Percentiles rank a stretch among this genome's conserved stretches.
Conservation (phyloP, 2,113 vertebrate genomes). For the Phrynosoma blainvillii region DNA sequence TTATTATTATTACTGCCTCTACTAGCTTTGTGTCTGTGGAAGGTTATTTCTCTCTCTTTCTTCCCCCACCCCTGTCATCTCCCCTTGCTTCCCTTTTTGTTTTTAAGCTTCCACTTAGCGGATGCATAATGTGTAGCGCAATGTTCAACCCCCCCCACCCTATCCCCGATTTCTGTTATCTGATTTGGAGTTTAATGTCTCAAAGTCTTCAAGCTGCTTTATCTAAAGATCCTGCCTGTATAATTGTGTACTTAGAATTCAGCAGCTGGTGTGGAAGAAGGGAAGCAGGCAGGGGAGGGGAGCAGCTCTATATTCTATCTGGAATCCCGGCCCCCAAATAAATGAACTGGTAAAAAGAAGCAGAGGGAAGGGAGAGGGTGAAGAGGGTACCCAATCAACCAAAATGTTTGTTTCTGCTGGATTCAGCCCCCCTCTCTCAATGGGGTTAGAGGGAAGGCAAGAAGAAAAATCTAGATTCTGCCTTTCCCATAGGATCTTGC, state of each 20-base stretch:
- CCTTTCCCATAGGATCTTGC: not conserved
- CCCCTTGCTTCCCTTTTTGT: conserved; percentile 11
- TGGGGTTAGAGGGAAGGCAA: no score
- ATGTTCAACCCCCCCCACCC: conserved; percentile 39
- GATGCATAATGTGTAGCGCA: conserved; percentile 60
- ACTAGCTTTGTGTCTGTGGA: conserved; percentile 61
- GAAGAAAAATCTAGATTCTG: no score
- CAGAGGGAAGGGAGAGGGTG: not conserved
- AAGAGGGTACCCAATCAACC: not conserved
- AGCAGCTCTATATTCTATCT: conserved; percentile 63
- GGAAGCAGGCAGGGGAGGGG: not conserved
- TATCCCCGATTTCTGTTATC: conserved; percentile 70
- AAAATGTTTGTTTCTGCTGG: not conserved
- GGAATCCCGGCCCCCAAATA: conserved; percentile 54
- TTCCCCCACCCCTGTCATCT: not conserved
- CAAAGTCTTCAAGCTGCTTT: conserved; percentile 76
- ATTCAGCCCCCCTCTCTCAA: no score
- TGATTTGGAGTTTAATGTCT: conserved; percentile 76
- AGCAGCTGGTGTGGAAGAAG: conserved; percentile 62
- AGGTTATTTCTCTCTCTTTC: conserved; percentile 38
- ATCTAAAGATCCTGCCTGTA: conserved; percentile 74
- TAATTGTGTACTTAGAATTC: conserved; percentile 80
- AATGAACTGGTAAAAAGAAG: not conserved
- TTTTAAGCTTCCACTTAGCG: conserved; percentile 73
- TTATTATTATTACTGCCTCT: conserved; percentile 66